These are phyloP conservation scores for Nomada fucata DNA, from an alignment of 2,888 invertebrate species.

Conservation along the genomic window DNA sequence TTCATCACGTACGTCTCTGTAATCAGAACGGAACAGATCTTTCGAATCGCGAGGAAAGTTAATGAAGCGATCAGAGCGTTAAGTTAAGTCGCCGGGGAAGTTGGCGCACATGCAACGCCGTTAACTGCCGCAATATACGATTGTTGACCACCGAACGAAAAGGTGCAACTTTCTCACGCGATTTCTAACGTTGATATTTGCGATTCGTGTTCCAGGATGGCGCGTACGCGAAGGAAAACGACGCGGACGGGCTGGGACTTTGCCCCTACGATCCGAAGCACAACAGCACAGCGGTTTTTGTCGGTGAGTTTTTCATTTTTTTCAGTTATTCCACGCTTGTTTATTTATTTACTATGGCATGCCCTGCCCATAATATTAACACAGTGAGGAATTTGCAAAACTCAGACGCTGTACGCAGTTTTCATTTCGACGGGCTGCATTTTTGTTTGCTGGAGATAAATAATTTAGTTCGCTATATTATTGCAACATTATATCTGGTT, in stretches of 20 bases:
- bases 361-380: too few relatives aligned
- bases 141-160: slow-evolving; percentile 24
- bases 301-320: slow-evolving; percentile 85
- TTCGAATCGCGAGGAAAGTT: neutral
- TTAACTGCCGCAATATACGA: slow-evolving; percentile 1
- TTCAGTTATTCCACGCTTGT: too few relatives aligned
- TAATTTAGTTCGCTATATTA: neutral
- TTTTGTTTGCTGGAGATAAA: neutral
- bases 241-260: slow-evolving; percentile 93
- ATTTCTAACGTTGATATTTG: slow-evolving; percentile 39
- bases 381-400: too few relatives aligned
- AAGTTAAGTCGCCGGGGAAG: neutral
- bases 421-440: neutral
- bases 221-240: slow-evolving; percentile 85
- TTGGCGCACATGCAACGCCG: slow-evolving; percentile 10
- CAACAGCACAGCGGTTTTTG: slow-evolving; percentile 96
- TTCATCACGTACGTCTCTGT: neutral
- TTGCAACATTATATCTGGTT: neutral
- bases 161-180: slow-evolving; percentile 31
- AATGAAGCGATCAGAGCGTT: slow-evolving; percentile 9
- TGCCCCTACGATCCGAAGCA: slow-evolving; percentile 98
- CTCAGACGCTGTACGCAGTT: too few relatives aligned
- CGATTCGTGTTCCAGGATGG: slow-evolving; percentile 84
- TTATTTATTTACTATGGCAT: too few relatives aligned
- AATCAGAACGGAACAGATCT: neutral